These are phyloP conservation scores for Acanthurus tractus DNA, from an alignment of 2,797 vertebrate species.

Conservation along the genomic window DNA sequence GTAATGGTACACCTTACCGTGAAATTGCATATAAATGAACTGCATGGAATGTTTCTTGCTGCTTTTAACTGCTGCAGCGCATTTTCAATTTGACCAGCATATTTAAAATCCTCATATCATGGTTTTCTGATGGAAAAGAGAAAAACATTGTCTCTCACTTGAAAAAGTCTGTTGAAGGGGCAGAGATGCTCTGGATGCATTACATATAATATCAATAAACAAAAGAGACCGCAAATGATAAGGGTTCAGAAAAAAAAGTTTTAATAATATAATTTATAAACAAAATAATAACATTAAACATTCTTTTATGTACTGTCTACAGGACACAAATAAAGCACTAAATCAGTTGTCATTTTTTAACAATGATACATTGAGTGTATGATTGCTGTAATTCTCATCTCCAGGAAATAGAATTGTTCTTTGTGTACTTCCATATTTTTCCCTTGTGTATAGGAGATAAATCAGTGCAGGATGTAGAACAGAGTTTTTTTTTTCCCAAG, in stretches of 20 bases:
- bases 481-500: constrained; percentile 2
- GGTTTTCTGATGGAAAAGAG: not conserved
- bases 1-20: not conserved
- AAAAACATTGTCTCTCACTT: not conserved
- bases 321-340: not conserved
- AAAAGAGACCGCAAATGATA: not conserved
- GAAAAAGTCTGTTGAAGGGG: not conserved
- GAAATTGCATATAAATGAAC: not conserved
- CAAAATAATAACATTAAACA: not conserved
- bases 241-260: not conserved
- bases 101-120: constrained; percentile 4
- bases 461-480: constrained; percentile 31
- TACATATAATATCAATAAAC: not conserved
- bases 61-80: not conserved
- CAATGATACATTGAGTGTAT: not conserved
- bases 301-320: not conserved
- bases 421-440: not conserved
- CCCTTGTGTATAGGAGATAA: constrained; percentile 1
- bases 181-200: not conserved
- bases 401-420: constrained; percentile 7
- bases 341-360: not conserved
- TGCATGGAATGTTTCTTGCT: not conserved
- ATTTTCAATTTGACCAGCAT: not conserved
- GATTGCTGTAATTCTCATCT: not conserved
- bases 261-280: not conserved